Percentiles rank a stretch among this genome's conserved stretches.
Evolutionary conservation across 2,113 vertebrate genomes (phyloP).

Genomic region (Etheostoma spectabile): DNA sequence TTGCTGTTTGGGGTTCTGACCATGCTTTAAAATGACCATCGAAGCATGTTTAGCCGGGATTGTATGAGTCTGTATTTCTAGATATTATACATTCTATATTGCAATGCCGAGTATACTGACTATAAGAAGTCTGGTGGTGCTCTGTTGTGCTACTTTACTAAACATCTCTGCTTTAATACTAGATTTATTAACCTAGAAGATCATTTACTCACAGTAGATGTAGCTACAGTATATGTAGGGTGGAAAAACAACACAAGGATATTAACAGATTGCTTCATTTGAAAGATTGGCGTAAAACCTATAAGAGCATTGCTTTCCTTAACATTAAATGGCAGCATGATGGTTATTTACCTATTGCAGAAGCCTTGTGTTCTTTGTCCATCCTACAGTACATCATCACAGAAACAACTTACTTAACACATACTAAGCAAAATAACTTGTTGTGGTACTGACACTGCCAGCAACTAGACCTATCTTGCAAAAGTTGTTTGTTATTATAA

Average conservation of each 20-base stretch:
- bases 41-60: not conserved
- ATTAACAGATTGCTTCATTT: constrained; percentile 5
- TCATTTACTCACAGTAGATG: constrained; percentile 14
- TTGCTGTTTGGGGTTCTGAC: not conserved
- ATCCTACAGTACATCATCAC: constrained; percentile 1
- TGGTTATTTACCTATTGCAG: not conserved
- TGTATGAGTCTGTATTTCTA: not conserved
- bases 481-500: constrained; percentile 12
- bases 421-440: constrained; percentile 20
- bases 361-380: constrained; percentile 60
- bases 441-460: constrained; percentile 42
- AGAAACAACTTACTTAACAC: constrained; percentile 24
- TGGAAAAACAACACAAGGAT: constrained; percentile 63
- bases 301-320: not conserved
- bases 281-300: not conserved
- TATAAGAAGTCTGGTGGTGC: not conserved
- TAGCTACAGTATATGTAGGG: not conserved
- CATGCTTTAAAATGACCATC: not conserved
- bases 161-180: constrained; percentile 55
- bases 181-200: constrained; percentile 1
- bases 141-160: constrained; percentile 54
- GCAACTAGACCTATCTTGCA: constrained; percentile 18
- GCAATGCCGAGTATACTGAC: not conserved
- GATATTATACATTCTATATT: not conserved
- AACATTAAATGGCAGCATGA: not conserved